Evolutionary conservation across 2,797 vertebrate genomes (phyloP).

Genomic region (Anas bahamensis): DNA sequence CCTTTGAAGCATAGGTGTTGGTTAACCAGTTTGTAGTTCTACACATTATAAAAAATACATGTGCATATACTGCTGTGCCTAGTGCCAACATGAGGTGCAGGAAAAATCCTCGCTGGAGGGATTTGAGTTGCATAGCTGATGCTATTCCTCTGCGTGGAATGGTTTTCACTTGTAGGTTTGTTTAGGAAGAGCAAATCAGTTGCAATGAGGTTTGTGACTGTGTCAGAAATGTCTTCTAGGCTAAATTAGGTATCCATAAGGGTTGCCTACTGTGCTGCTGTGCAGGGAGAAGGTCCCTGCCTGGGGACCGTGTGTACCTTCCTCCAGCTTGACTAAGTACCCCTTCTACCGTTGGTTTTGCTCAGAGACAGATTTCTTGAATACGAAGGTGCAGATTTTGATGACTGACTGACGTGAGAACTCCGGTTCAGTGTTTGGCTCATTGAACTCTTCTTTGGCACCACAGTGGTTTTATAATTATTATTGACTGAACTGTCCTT

Average conservation of each 20-base stretch:
- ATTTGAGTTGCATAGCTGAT: not conserved
- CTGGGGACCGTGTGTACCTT: not conserved
- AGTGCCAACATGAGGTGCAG: not conserved
- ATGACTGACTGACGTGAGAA: not conserved
- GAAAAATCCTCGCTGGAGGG: not conserved
- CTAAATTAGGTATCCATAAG: not conserved
- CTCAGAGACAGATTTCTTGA: not conserved
- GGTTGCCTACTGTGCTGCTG: not conserved
- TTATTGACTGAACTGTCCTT: conserved; percentile 33
- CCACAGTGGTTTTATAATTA: conserved; percentile 28
- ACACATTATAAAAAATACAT: not conserved
- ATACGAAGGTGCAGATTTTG: not conserved
- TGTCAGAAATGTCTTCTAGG: not conserved
- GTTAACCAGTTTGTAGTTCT: not conserved
- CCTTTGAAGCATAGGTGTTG: not conserved
- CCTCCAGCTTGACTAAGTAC: not conserved
- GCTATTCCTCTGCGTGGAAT: not conserved
- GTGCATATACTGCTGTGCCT: fast-evolving
- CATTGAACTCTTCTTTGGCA: not conserved
- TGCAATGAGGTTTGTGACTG: not conserved
- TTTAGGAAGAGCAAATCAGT: not conserved
- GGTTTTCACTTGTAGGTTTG: not conserved
- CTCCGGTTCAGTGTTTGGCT: not conserved
- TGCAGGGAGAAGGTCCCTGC: not conserved
- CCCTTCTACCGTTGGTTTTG: not conserved